These are phyloP conservation scores for Xenotilapia caudafasciata DNA, from an alignment of 2,113 vertebrate species.

Conservation along the genomic window DNA sequence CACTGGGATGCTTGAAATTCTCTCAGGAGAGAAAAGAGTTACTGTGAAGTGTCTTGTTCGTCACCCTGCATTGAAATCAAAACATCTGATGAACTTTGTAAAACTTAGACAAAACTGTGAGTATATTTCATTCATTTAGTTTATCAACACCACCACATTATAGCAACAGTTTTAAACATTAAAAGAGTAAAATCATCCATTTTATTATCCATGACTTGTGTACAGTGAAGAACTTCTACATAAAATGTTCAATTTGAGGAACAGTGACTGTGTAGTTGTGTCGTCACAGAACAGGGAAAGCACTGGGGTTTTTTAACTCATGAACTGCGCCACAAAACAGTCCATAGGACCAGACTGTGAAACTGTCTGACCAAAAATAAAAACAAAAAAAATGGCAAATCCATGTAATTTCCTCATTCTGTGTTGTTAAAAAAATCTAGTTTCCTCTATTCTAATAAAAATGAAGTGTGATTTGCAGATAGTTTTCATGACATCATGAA, in stretches of 20 bases:
- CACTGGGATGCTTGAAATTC: not conserved
- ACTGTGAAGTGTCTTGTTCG: constrained; percentile 61
- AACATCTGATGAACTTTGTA: constrained; percentile 34
- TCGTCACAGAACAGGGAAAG: constrained; percentile 23
- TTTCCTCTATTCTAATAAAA: not conserved
- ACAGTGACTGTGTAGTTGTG: not conserved
- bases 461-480: not conserved
- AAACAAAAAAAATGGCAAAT: not conserved
- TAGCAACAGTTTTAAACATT: not conserved
- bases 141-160: not conserved
- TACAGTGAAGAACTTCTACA: not conserved
- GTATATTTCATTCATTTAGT: constrained; percentile 2
- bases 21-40: not conserved
- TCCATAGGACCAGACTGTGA: not conserved
- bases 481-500: not conserved
- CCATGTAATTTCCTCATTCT: constrained; percentile 4
- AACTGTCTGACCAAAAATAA: not conserved
- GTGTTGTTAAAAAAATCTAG: not conserved
- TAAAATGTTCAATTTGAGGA: constrained; percentile 10
- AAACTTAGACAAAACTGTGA: constrained; percentile 44
- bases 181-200: not conserved
- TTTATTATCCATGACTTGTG: not conserved
- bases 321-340: not conserved
- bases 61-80: constrained; percentile 27
- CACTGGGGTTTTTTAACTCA: not conserved